A percentile compares a stretch with the other conserved stretches of the same genome.
Conservation (phyloP, 2,797 vertebrate species). For the Poecilia velifera region DNA sequence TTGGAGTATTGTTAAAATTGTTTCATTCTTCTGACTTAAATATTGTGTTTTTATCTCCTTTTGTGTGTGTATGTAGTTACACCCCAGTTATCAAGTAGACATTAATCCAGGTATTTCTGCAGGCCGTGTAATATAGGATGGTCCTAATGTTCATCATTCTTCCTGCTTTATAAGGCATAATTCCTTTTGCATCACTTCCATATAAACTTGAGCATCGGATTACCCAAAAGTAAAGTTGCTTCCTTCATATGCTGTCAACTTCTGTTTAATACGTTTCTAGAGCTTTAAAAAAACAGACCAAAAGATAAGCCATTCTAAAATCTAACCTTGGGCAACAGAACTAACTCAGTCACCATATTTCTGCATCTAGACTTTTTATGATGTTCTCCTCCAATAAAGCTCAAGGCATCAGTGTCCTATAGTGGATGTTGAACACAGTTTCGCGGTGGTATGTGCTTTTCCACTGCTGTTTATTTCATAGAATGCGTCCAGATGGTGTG, state of each 20-base stretch:
- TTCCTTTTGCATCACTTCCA: neutral
- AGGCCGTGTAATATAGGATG: neutral
- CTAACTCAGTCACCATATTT: neutral
- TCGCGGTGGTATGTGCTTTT: conserved; percentile 47
- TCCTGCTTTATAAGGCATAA: neutral
- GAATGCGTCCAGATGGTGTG: conserved; percentile 64
- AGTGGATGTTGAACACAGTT: conserved; percentile 25
- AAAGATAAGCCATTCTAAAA: neutral
- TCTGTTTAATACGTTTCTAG: neutral
- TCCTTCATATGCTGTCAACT: neutral
- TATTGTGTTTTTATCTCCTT: neutral
- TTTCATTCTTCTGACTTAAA: neutral
- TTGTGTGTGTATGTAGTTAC: neutral
- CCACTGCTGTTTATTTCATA: conserved; percentile 65
- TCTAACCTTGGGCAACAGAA: neutral
- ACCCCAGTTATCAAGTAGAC: neutral
- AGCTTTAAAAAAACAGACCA: neutral
- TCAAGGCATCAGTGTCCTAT: conserved; percentile 14
- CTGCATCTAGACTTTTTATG: neutral
- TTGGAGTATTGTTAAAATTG: neutral
- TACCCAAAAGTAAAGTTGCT: neutral
- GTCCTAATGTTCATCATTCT: neutral
- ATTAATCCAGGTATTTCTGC: neutral
- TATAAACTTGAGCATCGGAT: neutral
- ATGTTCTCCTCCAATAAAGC: neutral